Conservation (phyloP, 2,797 vertebrate species). For the Rhabdophis nuchalis region DNA sequence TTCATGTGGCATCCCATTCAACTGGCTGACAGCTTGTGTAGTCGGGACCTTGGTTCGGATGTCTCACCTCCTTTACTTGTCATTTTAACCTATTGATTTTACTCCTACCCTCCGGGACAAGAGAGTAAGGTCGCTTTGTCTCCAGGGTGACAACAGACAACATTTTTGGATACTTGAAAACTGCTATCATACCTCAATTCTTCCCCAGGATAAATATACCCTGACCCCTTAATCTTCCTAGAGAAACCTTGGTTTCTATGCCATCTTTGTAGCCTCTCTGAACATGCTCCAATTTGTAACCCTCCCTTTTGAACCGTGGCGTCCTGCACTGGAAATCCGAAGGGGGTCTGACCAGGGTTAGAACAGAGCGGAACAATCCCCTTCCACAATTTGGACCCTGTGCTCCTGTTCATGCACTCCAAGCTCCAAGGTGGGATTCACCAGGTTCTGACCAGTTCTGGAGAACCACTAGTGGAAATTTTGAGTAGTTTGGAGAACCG, state of each 20-base stretch:
- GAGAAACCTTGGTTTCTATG: not conserved
- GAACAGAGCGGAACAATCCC: not conserved
- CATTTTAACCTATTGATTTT: not conserved
- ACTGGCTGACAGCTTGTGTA: not conserved
- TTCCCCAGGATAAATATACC: not conserved
- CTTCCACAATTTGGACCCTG: no score
- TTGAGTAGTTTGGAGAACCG: no score
- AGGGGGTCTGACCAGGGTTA: not conserved
- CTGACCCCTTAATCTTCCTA: not conserved
- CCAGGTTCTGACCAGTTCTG: no score
- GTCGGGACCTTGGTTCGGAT: not conserved
- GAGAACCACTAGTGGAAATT: no score
- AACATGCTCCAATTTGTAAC: not conserved
- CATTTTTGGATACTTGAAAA: not conserved
- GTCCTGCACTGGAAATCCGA: not conserved
- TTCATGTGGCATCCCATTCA: not conserved
- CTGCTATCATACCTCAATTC: not conserved
- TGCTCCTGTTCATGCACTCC: no score
- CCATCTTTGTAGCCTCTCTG: not conserved
- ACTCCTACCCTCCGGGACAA: not conserved
- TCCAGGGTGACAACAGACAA: not conserved
- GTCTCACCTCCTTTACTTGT: not conserved
- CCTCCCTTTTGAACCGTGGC: not conserved
- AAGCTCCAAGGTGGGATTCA: no score
- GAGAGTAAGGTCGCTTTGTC: not conserved